A percentile compares a stretch with the other conserved stretches of the same genome.
These are phyloP conservation scores for Brachionus plicatilis DNA, from an alignment of 1,140 invertebrate species.

Conservation along the genomic window DNA sequence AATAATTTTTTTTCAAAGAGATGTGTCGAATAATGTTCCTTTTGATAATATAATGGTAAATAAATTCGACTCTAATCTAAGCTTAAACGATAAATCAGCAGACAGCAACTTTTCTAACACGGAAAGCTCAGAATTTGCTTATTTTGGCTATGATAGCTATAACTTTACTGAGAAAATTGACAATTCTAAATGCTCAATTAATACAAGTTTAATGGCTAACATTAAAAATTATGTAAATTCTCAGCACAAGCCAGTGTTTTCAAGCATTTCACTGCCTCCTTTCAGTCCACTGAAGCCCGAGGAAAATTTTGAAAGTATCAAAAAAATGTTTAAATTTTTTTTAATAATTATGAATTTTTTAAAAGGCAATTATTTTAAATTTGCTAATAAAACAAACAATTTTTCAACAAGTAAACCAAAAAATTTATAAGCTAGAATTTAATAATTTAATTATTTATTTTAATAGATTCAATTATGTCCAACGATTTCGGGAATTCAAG, in stretches of 20 bases:
- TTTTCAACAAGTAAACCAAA: not conserved
- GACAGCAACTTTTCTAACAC: not conserved
- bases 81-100: not conserved
- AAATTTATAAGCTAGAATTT: not conserved
- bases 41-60: not conserved
- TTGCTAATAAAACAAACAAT: not conserved
- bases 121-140: not conserved
- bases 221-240: not conserved
- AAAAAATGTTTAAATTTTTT: not conserved
- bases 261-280: not conserved
- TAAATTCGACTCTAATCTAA: not conserved
- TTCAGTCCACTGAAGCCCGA: not conserved
- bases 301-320: not conserved
- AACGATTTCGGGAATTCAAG: not conserved
- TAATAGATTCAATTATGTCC: not conserved
- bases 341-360: not conserved
- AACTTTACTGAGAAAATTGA: not conserved
- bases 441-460: not conserved
- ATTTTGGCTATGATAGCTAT: constrained; percentile 2
- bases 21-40: not conserved
- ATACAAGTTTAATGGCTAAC: not conserved
- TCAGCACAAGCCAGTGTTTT: not conserved
- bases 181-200: not conserved
- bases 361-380: not conserved
- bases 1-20: not conserved